phyloP scores from a whole-genome alignment of 2,888 invertebrate species.

The Panzeria rudis region DNA sequence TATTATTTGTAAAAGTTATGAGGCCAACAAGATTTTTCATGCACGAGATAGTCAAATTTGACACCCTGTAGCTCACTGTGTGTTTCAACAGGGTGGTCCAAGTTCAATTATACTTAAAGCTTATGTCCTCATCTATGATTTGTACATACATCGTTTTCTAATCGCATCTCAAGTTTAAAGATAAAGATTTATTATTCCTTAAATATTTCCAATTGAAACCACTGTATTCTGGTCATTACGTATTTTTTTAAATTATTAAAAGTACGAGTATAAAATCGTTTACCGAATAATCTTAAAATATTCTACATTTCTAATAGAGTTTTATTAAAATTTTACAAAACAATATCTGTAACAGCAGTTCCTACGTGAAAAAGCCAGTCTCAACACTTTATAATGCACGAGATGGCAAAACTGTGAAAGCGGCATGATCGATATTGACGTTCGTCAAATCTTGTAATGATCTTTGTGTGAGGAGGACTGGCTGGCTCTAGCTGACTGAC shows the following conservation, averaged over 20 bases:
- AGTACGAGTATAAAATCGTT: slow-evolving; percentile 1
- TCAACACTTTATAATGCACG: slow-evolving; percentile 26
- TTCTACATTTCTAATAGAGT: slow-evolving; percentile 6
- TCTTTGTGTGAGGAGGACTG: slow-evolving; percentile 33
- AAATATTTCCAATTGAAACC: too few relatives aligned
- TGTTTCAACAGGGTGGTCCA: too few relatives aligned
- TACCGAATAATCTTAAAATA: neutral
- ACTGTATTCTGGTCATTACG: neutral
- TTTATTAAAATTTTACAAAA: slow-evolving; percentile 22
- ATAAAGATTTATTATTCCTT: too few relatives aligned
- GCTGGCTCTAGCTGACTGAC: neutral
- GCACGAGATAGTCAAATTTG: too few relatives aligned
- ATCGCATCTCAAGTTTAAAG: too few relatives aligned
- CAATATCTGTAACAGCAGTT: slow-evolving; percentile 1
- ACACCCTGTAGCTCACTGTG: too few relatives aligned
- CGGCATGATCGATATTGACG: slow-evolving; percentile 62
- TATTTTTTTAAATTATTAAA: neutral
- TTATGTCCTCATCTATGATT: too few relatives aligned
- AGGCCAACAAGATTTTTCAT: too few relatives aligned
- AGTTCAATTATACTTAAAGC: too few relatives aligned
- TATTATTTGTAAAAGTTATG: too few relatives aligned
- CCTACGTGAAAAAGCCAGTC: neutral
- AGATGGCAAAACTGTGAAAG: slow-evolving; percentile 41
- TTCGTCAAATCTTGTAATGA: slow-evolving; percentile 69
- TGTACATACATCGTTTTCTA: too few relatives aligned